A percentile compares a stretch with the other conserved stretches of the same genome.
phyloP scores from a whole-genome alignment of 2,797 vertebrate genomes.

The Luscinia megarhynchos region DNA sequence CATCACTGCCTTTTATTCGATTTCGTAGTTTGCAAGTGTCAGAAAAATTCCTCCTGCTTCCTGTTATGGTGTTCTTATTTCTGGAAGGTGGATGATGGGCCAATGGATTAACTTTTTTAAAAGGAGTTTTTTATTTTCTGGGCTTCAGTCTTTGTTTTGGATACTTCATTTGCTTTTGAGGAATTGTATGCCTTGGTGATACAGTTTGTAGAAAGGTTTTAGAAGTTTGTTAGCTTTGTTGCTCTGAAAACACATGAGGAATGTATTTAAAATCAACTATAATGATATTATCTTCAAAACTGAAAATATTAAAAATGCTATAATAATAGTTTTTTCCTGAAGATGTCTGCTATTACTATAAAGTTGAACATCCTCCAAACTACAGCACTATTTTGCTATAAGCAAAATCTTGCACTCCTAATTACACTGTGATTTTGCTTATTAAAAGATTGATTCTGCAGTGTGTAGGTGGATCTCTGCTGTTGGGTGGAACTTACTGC shows the following conservation, averaged over 20 bases:
- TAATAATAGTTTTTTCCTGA: not conserved
- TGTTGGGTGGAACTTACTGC: not conserved
- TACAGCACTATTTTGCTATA: not conserved
- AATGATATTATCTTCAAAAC: not conserved
- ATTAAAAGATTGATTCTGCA: constrained; percentile 22
- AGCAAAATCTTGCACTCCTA: not conserved
- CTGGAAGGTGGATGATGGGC: not conserved
- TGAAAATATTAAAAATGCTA: not conserved
- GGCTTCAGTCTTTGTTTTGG: not conserved
- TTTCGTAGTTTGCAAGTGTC: not conserved
- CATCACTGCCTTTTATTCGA: not conserved
- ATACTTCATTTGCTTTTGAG: not conserved
- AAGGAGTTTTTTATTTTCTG: not conserved
- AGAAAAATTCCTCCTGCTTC: not conserved
- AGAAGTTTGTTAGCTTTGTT: not conserved
- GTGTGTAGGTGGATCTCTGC: not conserved
- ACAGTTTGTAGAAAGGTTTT: not conserved
- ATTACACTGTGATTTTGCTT: constrained; percentile 8
- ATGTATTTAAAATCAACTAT: not conserved
- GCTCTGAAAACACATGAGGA: not conserved
- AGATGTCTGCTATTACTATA: not conserved
- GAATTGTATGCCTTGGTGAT: not conserved
- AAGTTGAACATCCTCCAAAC: not conserved
- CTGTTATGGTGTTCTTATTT: not conserved
- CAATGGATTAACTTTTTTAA: not conserved